Base-by-base conservation (phyloP, 64 coral and sea anemone genomes). In the Montipora foliosa region DNA sequence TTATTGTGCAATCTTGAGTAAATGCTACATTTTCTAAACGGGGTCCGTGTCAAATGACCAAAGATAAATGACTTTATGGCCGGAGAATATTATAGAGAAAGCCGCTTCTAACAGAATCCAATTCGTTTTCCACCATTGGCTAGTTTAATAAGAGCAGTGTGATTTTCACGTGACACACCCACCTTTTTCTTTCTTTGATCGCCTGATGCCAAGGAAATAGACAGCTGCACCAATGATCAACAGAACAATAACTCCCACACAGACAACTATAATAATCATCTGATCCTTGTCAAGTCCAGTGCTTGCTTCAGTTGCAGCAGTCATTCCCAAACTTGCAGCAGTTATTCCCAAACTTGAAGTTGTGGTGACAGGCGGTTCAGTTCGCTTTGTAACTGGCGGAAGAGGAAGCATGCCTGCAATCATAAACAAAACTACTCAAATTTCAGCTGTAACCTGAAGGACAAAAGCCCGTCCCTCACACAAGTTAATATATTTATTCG, bases 211-310 rank as follows among this genome's bases (percentile, higher is more conserved):
- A 17, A 86, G 62, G 21, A 86, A 86, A 71, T 86, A 86, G 2
- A 86, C 82, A 20, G 82, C 82, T 12, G 66, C 82, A 7, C 68
- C 67, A 50, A 49, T 20, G 12, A 86, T 67, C 19, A 86, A 86
- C 19, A 70, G 8, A 47, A 71, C 82, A 49, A 86, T 86, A 2
- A 86, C 6, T 7, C 29, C 45, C 15, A 86, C 64, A 70, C 64
- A 86, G 46, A 86, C 82, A 3, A 86, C 24, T 45, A 86, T 71
- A 49, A 86, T 71, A 45, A 70, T 50, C 66, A 86, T 70, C 2
- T 86, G 62, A 0, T 86, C 46, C 47, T 71, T 44, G 5, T 49
- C n/a, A 4, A 86, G 17, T 9, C 46, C 62, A 11, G 82, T 86
- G 16, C 82, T 72, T 44, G 48, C 71, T 6, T 71, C 82, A 19